Conservation (phyloP, 2,113 vertebrate genomes). For the Semnornis frantzii region DNA sequence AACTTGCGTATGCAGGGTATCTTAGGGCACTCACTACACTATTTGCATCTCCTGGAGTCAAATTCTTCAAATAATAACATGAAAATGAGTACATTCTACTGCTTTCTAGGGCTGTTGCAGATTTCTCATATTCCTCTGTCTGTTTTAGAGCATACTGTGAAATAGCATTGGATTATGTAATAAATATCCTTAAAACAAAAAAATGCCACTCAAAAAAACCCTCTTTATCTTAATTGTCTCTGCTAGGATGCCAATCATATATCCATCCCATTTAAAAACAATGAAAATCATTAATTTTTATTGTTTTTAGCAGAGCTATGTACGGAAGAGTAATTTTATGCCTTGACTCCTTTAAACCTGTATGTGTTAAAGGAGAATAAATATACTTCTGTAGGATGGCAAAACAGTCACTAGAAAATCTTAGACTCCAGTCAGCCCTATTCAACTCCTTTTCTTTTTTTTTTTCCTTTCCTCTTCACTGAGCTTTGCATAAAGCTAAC, state of each 20-base stretch:
- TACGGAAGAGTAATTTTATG: slow-evolving; percentile 59
- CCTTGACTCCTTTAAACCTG: slow-evolving; percentile 61
- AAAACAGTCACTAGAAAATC: slow-evolving; percentile 65
- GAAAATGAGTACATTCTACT: slow-evolving; percentile 1
- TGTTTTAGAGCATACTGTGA: neutral
- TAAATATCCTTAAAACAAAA: neutral
- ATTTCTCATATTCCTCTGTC: neutral
- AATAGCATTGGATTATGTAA: slow-evolving; percentile 3
- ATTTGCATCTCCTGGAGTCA: neutral
- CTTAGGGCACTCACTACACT: neutral
- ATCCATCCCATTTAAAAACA: slow-evolving; percentile 36
- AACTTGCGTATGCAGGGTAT: neutral
- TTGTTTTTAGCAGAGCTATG: slow-evolving; percentile 20
- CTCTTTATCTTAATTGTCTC: slow-evolving; percentile 27
- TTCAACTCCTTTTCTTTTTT: slow-evolving; percentile 67
- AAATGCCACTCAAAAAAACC: neutral
- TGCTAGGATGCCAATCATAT: neutral
- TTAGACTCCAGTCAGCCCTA: slow-evolving; percentile 62
- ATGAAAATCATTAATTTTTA: slow-evolving; percentile 16
- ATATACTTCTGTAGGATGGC: slow-evolving; percentile 30
- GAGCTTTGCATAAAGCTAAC: slow-evolving; percentile 83
- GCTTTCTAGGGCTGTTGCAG: neutral
- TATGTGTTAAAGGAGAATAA: slow-evolving; percentile 58
- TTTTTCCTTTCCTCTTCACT: slow-evolving; percentile 76
- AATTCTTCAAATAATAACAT: neutral